Evolutionary conservation across 2,888 invertebrate species (phyloP).

Genomic region (Phoronis australis): DNA sequence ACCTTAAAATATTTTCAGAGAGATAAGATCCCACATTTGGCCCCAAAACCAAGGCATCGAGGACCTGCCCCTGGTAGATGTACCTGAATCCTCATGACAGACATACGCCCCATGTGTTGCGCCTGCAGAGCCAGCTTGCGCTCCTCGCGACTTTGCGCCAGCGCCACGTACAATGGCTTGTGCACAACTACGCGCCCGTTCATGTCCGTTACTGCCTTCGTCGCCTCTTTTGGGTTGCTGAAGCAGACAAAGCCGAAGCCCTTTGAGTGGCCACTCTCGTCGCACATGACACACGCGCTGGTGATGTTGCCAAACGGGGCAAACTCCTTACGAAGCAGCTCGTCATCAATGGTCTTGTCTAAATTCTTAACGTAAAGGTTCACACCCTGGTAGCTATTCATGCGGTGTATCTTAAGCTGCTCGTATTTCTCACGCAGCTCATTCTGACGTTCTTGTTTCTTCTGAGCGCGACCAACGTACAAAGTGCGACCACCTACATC

Average conservation of each 20-base stretch:
- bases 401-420: conserved; percentile 84
- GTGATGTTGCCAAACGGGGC: conserved; percentile 94
- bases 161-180: conserved; percentile 96
- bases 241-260: conserved; percentile 99
- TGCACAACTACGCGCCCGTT: conserved; percentile 95
- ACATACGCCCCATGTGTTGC: conserved; percentile 95
- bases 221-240: conserved; percentile 94
- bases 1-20: too few species aligned
- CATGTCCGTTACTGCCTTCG: conserved; percentile 98
- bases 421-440: conserved; percentile 96
- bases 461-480: conserved; percentile 97
- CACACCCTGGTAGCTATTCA: conserved; percentile 80
- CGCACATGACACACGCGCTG: conserved; percentile 65
- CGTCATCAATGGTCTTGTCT: conserved; percentile 97
- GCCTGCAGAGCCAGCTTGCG: conserved; percentile 96
- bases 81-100: conserved; percentile 68
- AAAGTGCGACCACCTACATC: conserved; percentile 55
- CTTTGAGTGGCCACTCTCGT: conserved; percentile 52
- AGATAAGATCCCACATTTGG: too few species aligned
- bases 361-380: conserved; percentile 99
- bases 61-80: too few species aligned
- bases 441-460: conserved; percentile 97
- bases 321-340: conserved; percentile 90
- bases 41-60: too few species aligned
- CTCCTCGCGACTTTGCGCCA: conserved; percentile 98